Evolutionary conservation across 2,888 invertebrate genomes (phyloP), one percentile per base, ranked within the genome.

Genomic region (Nowickia ferox): DNA sequence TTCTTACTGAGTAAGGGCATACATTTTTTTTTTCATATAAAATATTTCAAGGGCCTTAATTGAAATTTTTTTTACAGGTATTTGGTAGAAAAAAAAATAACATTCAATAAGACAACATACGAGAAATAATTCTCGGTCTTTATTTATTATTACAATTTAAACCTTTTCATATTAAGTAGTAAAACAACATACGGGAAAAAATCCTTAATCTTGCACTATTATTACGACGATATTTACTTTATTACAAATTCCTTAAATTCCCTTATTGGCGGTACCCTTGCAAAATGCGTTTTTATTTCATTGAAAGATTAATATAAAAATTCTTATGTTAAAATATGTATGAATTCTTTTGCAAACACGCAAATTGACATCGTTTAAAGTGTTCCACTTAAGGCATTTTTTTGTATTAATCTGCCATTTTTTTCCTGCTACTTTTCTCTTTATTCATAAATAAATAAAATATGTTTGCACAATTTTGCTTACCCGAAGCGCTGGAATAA

Each of bases 321-420:
- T 51, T 66, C 44, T 65, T 75, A 65, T 57, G 69, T 59, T 65
- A 76, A 77, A 81, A 77, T 77, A 57, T 74, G 51, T 81, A 84
- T 68, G 48, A 72, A 76, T 61, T 68, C 38, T 57, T 77, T 17
- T 63, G 44, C 68, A 81, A 85, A 85, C 81, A 81, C 46, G 77
- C 63, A 85, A 85, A 81, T 85, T 85, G 77, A 81, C 84, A 77
- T 74, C 84, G 72, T 81, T 85, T 85, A 77, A 81, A 81, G 74
- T 81, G 81, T 74, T 66, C 77, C 84, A 81, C 72, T 85, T 81
- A 74, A 81, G 77, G 38, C 42, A 84, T 63, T 69, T 74, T 30
- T 72, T 66, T 72, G 10, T 42, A 38, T 9, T 30, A n/a, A 13
- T 44, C 42, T 17, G 11, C 38, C 13, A 11, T 22, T 42, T 42